Evolutionary conservation across 2,113 vertebrate species (phyloP).

Genomic region (Aplodontia rufa): DNA sequence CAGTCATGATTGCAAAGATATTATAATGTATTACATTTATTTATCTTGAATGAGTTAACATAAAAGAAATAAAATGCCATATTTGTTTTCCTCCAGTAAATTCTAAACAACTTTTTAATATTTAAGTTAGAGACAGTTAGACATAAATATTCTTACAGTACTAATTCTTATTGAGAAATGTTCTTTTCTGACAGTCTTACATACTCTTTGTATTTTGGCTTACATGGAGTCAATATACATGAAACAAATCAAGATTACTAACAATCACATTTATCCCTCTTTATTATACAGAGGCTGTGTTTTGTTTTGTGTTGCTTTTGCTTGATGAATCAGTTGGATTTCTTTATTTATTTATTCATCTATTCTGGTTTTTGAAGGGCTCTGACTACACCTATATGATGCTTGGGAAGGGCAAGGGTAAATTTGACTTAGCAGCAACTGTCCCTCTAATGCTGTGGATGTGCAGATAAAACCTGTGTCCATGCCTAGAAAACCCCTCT

Average conservation of each 20-base stretch:
- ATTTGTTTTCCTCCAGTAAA: constrained; percentile 57
- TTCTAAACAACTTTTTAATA: constrained; percentile 55
- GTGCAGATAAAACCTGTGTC: not conserved
- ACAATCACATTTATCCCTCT: not conserved
- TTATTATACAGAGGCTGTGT: not conserved
- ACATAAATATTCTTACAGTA: constrained; percentile 23
- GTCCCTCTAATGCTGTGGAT: too few species aligned
- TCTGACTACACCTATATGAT: not conserved
- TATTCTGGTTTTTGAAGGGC: not conserved
- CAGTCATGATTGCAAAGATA: constrained; percentile 30
- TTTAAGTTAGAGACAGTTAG: constrained; percentile 49
- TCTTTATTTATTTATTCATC: not conserved
- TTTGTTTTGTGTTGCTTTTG: not conserved
- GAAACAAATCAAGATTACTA: not conserved
- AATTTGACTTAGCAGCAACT: not conserved
- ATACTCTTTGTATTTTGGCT: not conserved
- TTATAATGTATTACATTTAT: constrained; percentile 46
- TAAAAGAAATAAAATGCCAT: constrained; percentile 45
- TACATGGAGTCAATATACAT: not conserved
- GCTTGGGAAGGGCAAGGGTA: not conserved
- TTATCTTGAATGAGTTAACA: constrained; percentile 49
- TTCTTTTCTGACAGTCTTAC: not conserved
- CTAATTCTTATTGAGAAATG: constrained; percentile 35
- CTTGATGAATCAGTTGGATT: not conserved
- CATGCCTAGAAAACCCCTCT: not conserved